Evolutionary conservation across 2,888 invertebrate species (phyloP).

Genomic region (Chesias legatella): DNA sequence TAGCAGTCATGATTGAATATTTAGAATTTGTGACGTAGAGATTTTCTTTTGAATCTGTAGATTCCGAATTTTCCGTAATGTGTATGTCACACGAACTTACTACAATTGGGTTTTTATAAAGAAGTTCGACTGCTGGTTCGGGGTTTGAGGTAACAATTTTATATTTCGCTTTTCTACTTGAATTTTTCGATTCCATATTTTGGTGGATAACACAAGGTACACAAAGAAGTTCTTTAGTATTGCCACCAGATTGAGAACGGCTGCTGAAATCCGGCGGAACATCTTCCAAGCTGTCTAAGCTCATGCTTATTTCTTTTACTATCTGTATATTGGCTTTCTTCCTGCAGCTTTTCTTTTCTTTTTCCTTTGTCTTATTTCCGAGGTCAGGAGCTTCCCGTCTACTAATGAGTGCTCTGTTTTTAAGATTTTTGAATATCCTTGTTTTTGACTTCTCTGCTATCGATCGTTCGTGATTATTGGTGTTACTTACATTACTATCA

Average conservation of each 20-base stretch:
- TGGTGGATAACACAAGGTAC: slow-evolving; percentile 67
- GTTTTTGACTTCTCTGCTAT: slow-evolving; percentile 15
- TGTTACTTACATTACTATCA: slow-evolving; percentile 18
- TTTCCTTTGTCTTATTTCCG: slow-evolving; percentile 19
- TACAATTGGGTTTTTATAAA: slow-evolving; percentile 63
- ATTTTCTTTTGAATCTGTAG: slow-evolving; percentile 36
- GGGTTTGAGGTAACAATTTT: slow-evolving; percentile 22
- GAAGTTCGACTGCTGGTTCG: slow-evolving; percentile 52
- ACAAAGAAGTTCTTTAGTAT: slow-evolving; percentile 65
- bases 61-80: slow-evolving; percentile 33
- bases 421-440: slow-evolving; percentile 18
- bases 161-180: slow-evolving; percentile 31
- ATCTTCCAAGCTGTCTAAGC: slow-evolving; percentile 67
- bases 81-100: slow-evolving; percentile 47
- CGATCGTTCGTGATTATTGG: slow-evolving; percentile 14
- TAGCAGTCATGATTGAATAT: slow-evolving; percentile 27
- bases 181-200: slow-evolving; percentile 39
- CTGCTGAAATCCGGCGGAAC: slow-evolving; percentile 32
- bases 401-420: slow-evolving; percentile 20
- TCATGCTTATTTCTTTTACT: slow-evolving; percentile 60
- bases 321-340: slow-evolving; percentile 28
- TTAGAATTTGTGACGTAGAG: slow-evolving; percentile 31
- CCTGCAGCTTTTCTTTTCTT: slow-evolving; percentile 26
- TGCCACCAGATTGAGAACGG: slow-evolving; percentile 55
- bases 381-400: slow-evolving; percentile 21